phyloP scores from a whole-genome alignment of 2,113 vertebrate genomes.

The Stomatorhinus ivindoensis region DNA sequence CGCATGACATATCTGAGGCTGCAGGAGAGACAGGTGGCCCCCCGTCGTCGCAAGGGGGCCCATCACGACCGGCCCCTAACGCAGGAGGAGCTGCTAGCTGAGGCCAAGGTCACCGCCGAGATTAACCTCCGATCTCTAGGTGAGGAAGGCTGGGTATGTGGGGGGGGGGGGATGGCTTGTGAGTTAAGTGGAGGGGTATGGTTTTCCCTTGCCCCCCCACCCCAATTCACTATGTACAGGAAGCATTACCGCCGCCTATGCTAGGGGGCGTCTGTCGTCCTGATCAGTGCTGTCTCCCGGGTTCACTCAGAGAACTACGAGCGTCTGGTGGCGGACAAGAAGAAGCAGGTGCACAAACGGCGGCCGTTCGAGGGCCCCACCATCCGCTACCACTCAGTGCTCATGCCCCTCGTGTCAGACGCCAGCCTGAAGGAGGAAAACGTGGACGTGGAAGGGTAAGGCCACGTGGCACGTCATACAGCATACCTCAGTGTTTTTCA shows the following conservation, averaged over 20 bases:
- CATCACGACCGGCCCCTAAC: conserved; percentile 77
- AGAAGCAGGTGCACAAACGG: conserved; percentile 95
- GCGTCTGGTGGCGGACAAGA: conserved; percentile 88
- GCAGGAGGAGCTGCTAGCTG: conserved; percentile 87
- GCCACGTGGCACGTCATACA: neutral
- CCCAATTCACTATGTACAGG: neutral
- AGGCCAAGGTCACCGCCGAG: conserved; percentile 87
- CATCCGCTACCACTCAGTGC: conserved; percentile 82
- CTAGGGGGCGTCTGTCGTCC: neutral
- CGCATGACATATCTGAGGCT: conserved; percentile 85
- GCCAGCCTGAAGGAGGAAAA: conserved; percentile 78
- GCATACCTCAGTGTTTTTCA: no score
- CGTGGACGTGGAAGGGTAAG: conserved; percentile 89
- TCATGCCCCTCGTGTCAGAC: conserved; percentile 79
- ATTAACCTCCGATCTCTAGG: conserved; percentile 86
- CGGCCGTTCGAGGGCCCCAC: conserved; percentile 76
- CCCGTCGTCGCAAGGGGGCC: conserved; percentile 73
- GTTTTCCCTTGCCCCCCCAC: neutral
- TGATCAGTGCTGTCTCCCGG: neutral
- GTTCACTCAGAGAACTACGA: conserved; percentile 81
- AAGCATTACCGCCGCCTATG: neutral
- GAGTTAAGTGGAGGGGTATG: neutral
- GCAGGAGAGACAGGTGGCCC: conserved; percentile 86
- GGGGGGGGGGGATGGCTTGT: neutral
- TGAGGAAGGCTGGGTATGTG: conserved; percentile 37